These are phyloP conservation scores for Cavia porcellus DNA, from an alignment of 2,113 vertebrate genomes.

Conservation along the genomic window DNA sequence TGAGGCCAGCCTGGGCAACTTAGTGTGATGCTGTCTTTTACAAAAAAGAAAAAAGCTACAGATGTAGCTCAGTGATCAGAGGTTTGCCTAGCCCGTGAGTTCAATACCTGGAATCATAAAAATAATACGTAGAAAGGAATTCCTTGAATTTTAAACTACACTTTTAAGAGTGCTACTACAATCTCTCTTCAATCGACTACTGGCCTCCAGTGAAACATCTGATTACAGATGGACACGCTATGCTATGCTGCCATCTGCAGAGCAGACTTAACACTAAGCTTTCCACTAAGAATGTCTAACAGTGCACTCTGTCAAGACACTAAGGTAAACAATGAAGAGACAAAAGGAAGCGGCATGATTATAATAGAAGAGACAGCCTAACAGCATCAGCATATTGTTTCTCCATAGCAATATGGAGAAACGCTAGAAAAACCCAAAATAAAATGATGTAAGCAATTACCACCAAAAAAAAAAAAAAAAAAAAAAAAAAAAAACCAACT, in stretches of 20 bases:
- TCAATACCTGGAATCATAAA: not conserved
- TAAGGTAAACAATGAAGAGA: not conserved
- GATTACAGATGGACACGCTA: not conserved
- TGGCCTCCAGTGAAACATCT: not conserved
- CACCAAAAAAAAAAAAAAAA: too few relatives aligned
- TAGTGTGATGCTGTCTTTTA: not conserved
- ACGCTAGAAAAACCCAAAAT: not conserved
- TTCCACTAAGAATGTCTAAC: not conserved
- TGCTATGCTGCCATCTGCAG: conserved; percentile 42
- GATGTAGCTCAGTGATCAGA: not conserved
- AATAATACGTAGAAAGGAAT: not conserved
- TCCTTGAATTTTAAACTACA: not conserved
- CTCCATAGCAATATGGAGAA: not conserved
- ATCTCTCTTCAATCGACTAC: not conserved
- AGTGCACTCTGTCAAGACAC: not conserved
- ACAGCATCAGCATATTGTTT: not conserved
- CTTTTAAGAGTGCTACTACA: not conserved
- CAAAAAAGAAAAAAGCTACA: not conserved
- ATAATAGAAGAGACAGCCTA: not conserved
- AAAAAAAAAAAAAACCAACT: not conserved
- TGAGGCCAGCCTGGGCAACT: not conserved
- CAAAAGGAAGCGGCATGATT: not conserved
- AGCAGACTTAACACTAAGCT: not conserved
- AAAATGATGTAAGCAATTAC: not conserved
- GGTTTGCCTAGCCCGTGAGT: not conserved